phyloP scores from a whole-genome alignment of 1,140 invertebrate genomes.

The Atta texana region DNA sequence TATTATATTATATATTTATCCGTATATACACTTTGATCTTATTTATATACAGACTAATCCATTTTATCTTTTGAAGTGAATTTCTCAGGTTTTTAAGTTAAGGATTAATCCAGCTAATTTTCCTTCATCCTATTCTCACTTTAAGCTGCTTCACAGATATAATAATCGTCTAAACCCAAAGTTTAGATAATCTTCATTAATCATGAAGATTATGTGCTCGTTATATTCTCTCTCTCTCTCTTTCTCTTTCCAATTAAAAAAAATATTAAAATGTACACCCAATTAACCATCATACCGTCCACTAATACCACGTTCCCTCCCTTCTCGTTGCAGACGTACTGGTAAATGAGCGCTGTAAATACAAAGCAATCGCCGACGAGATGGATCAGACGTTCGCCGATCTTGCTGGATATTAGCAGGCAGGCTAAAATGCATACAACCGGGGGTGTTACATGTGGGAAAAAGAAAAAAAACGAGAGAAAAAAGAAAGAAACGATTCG shows the following conservation, averaged over 20 bases:
- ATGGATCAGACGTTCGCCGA: constrained; percentile 98
- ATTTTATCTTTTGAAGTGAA: neutral
- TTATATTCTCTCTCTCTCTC: constrained; percentile 43
- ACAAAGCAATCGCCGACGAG: constrained; percentile 98
- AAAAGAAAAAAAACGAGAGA: constrained; percentile 14
- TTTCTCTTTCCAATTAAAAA: constrained; percentile 65
- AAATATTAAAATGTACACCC: constrained; percentile 44
- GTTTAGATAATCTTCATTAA: neutral
- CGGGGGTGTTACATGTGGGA: constrained; percentile 40
- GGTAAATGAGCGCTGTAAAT: constrained; percentile 98
- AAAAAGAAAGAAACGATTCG: constrained; percentile 47
- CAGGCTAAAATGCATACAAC: constrained; percentile 53
- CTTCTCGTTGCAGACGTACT: constrained; percentile 94
- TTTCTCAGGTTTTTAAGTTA: neutral
- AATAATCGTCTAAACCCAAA: constrained; percentile 13
- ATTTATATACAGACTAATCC: neutral
- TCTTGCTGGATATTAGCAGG: constrained; percentile 93
- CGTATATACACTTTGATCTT: neutral
- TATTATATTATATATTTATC: neutral
- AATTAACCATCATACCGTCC: constrained; percentile 67
- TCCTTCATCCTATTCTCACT: neutral
- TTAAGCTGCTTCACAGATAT: neutral
- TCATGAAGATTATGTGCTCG: neutral
- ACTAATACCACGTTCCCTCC: constrained; percentile 73
- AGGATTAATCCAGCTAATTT: neutral